Conservation (phyloP, 2,797 vertebrate species). For the Echiichthys vipera region DNA sequence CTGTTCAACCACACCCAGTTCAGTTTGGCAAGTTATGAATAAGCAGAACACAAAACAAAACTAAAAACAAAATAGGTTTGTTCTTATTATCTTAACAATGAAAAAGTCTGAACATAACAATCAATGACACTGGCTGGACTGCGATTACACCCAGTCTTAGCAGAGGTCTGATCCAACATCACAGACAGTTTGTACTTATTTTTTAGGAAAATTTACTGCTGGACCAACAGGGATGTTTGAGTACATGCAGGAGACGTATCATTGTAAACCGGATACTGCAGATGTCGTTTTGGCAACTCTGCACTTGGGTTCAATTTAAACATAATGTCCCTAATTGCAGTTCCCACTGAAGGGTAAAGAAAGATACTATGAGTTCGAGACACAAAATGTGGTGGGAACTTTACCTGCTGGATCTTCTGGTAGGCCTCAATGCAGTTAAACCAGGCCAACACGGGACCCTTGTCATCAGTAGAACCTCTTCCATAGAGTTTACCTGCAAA, state of each 20-base stretch:
- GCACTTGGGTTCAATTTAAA: not conserved
- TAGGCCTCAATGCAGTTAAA: constrained; percentile 95
- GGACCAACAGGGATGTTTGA: not conserved
- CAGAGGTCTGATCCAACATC: not conserved
- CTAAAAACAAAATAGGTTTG: not conserved
- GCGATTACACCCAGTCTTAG: not conserved
- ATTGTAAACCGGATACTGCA: not conserved
- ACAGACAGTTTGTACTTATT: not conserved
- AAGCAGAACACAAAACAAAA: not conserved
- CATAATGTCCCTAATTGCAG: too few relatives aligned
- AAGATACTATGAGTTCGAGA: not conserved
- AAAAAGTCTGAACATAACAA: not conserved
- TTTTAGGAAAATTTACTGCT: too few relatives aligned
- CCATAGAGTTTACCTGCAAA: constrained; percentile 93
- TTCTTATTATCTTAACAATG: not conserved
- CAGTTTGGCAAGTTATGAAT: not conserved
- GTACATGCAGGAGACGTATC: not conserved
- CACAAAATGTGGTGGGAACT: not conserved
- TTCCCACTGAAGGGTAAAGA: not conserved
- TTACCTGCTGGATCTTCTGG: constrained; percentile 92
- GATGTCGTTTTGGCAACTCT: not conserved
- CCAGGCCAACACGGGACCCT: constrained; percentile 97
- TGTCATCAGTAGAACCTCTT: constrained; percentile 96
- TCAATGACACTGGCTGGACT: not conserved
- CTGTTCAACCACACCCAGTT: not conserved